phyloP scores from a whole-genome alignment of 2,888 invertebrate species.

The Monoplex corrugatus region DNA sequence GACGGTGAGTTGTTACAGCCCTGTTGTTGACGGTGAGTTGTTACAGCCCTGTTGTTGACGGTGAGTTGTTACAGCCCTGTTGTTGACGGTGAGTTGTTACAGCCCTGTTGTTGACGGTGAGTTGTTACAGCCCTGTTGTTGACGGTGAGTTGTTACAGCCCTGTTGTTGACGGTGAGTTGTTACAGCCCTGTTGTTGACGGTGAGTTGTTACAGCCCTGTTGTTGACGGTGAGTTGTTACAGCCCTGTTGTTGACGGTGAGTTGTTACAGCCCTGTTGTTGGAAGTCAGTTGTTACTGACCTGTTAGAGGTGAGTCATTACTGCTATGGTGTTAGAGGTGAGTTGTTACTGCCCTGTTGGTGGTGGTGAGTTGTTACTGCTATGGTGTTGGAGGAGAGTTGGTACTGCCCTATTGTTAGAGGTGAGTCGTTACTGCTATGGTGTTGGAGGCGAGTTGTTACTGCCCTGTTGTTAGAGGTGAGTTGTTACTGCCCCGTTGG shows the following conservation, averaged over 20 bases:
- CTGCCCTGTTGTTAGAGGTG: no score
- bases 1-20: slow-evolving; percentile 61
- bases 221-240: slow-evolving; percentile 66
- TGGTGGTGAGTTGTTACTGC: slow-evolving; percentile 64
- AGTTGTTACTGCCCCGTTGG: slow-evolving; percentile 65
- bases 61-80: slow-evolving; percentile 51
- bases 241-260: no score
- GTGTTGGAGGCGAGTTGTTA: slow-evolving; percentile 66
- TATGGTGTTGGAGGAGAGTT: no score
- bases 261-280: slow-evolving; percentile 67
- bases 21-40: no score
- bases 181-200: no score
- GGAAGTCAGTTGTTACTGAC: slow-evolving; percentile 62
- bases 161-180: slow-evolving; percentile 69
- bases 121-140: no score
- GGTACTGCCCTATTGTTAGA: slow-evolving; percentile 69
- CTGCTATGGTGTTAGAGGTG: no score
- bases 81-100: no score
- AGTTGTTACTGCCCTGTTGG: slow-evolving; percentile 66
- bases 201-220: no score
- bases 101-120: slow-evolving; percentile 69
- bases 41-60: slow-evolving; percentile 70
- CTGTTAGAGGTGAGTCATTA: slow-evolving; percentile 66
- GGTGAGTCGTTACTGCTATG: slow-evolving; percentile 64
- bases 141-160: no score